Percentiles rank a stretch among this genome's conserved stretches.
Evolutionary conservation across 2,113 vertebrate genomes (phyloP).

Genomic region (Pipra filicauda): DNA sequence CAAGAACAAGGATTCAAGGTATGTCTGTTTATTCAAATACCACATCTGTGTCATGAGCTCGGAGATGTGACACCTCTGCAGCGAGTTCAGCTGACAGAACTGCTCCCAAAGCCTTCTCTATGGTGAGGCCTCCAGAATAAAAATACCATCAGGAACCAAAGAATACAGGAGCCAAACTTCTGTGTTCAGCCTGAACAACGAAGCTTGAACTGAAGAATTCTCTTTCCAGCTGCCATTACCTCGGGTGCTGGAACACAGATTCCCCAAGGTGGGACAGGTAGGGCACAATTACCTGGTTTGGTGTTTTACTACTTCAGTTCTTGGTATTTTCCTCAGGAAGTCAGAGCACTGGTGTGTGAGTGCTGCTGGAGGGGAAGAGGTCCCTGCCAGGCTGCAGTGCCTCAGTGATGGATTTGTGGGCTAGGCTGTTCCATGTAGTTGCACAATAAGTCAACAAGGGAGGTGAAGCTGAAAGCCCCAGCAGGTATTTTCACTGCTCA

Average conservation of each 20-base stretch:
- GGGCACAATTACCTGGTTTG: background rate
- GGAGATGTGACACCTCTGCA: background rate
- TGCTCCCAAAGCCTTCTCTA: background rate
- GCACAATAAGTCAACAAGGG: slow-evolving; percentile 29
- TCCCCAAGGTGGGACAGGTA: background rate
- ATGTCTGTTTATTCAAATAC: background rate
- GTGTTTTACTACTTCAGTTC: background rate
- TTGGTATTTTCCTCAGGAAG: background rate
- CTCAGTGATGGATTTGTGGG: background rate
- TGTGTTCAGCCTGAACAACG: background rate
- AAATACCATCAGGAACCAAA: background rate
- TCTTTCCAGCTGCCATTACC: background rate
- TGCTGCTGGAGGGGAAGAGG: background rate
- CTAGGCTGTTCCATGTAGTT: background rate
- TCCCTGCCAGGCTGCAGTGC: background rate
- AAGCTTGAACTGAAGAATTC: background rate
- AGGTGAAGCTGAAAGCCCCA: background rate
- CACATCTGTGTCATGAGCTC: background rate
- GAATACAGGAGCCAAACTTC: background rate
- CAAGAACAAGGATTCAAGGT: background rate
- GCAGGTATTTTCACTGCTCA: background rate
- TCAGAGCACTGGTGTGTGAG: background rate
- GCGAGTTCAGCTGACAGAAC: background rate
- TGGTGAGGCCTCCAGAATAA: background rate
- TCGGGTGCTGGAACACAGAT: background rate